Conservation (phyloP, 2,113 vertebrate genomes). For the Theristicus caerulescens region DNA sequence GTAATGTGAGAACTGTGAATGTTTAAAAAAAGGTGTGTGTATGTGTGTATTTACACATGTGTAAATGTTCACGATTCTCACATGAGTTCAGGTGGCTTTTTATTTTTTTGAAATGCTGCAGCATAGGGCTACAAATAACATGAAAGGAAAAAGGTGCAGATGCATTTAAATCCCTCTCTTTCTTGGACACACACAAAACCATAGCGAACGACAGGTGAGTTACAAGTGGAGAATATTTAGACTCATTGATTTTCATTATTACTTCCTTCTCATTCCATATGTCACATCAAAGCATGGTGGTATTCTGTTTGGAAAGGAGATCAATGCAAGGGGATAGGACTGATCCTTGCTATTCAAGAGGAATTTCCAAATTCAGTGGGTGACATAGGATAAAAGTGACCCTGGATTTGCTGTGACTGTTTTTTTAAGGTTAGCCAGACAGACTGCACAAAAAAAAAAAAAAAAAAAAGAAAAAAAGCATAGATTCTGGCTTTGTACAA, state of each 20-base stretch:
- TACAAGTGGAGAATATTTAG: slow-evolving; percentile 69
- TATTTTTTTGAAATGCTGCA: background rate
- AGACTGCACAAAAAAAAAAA: background rate
- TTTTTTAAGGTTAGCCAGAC: slow-evolving; percentile 40
- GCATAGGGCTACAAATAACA: background rate
- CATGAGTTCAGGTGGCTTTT: background rate
- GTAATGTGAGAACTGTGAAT: background rate
- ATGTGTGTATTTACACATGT: fast-evolving
- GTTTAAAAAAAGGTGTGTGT: background rate
- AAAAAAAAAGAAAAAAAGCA: background rate
- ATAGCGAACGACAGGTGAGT: slow-evolving; percentile 49
- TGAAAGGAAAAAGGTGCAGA: background rate
- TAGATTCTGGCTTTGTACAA: slow-evolving; percentile 20
- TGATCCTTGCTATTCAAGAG: slow-evolving; percentile 67
- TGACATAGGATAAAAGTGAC: slow-evolving; percentile 55
- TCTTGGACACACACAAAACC: background rate
- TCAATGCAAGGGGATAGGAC: slow-evolving; percentile 46
- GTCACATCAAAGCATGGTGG: slow-evolving; percentile 67
- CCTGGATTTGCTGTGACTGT: background rate
- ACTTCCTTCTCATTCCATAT: slow-evolving; percentile 73
- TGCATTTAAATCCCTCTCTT: background rate
- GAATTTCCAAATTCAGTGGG: slow-evolving; percentile 67
- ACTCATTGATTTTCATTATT: slow-evolving; percentile 77
- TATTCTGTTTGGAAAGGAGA: slow-evolving; percentile 69
- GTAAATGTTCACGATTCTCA: background rate